Conservation (phyloP, 2,888 invertebrate species). For the Netelia inedita region DNA sequence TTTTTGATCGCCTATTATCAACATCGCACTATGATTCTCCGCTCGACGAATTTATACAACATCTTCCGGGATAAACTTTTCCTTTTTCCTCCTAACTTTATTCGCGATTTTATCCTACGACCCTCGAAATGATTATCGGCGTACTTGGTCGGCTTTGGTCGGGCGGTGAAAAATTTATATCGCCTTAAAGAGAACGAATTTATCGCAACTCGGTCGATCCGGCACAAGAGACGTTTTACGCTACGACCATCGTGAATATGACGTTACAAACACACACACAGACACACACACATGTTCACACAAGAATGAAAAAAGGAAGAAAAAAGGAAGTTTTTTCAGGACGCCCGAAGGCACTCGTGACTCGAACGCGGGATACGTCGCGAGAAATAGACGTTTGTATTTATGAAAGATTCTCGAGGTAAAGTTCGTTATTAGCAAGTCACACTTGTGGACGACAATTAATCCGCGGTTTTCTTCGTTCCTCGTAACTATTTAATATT, state of each 20-base stretch:
- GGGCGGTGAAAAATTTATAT: slow-evolving; percentile 15
- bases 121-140: slow-evolving; percentile 43
- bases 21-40: slow-evolving; percentile 33
- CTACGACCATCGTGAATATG: slow-evolving; percentile 35
- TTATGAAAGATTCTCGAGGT: too few species aligned
- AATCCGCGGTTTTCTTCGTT: not conserved
- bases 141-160: not conserved
- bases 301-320: not conserved
- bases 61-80: not conserved
- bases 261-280: not conserved
- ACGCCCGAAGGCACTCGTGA: too few species aligned
- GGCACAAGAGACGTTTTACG: slow-evolving; percentile 28
- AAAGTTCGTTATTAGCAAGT: not conserved
- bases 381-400: too few species aligned
- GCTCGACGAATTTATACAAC: slow-evolving; percentile 13
- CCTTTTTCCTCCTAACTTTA: not conserved
- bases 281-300: not conserved
- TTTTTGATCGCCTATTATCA: not conserved
- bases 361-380: too few species aligned
- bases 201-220: slow-evolving; percentile 7
- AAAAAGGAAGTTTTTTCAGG: not conserved
- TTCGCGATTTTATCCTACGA: slow-evolving; percentile 42
- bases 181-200: slow-evolving; percentile 17
- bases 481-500: slow-evolving; percentile 29
- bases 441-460: slow-evolving; percentile 13